Percentiles rank a stretch among this genome's conserved stretches.
phyloP scores from a whole-genome alignment of 2,888 invertebrate genomes.

The Aphodius sticticus region DNA sequence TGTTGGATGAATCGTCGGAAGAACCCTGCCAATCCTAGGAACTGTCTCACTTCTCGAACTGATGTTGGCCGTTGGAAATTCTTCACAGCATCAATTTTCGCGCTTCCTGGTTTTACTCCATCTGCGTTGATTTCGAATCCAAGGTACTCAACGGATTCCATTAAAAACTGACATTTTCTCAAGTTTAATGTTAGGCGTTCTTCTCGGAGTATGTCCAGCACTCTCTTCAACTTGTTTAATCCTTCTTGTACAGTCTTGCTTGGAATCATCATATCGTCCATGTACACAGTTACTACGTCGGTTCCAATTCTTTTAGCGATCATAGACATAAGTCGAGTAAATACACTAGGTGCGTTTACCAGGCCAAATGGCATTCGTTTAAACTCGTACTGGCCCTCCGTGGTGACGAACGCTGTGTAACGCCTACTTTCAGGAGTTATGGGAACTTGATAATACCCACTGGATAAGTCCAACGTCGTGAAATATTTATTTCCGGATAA shows the following conservation, averaged over 20 bases:
- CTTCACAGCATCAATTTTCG: conserved; percentile 19
- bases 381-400: no score
- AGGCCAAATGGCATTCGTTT: no score
- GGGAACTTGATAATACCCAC: conserved; percentile 46
- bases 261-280: conserved; percentile 40
- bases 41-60: conserved; percentile 10
- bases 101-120: conserved; percentile 33
- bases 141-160: conserved; percentile 19
- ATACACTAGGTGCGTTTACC: no score
- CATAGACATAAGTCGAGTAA: conserved; percentile 44
- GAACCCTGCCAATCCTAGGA: conserved; percentile 19
- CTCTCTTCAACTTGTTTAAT: conserved; percentile 29
- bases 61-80: conserved; percentile 7
- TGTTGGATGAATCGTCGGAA: conserved; percentile 31
- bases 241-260: conserved; percentile 39
- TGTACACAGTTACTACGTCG: conserved; percentile 30
- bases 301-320: conserved; percentile 8
- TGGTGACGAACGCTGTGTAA: no score
- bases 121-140: conserved; percentile 19
- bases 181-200: conserved; percentile 10
- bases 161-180: conserved; percentile 17
- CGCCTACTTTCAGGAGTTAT: conserved; percentile 49
- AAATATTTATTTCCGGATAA: conserved; percentile 44
- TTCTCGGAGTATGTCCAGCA: conserved; percentile 27
- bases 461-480: conserved; percentile 46